Base-by-base conservation (phyloP, 2,888 invertebrate species). In the Himalopsyche anomala region DNA sequence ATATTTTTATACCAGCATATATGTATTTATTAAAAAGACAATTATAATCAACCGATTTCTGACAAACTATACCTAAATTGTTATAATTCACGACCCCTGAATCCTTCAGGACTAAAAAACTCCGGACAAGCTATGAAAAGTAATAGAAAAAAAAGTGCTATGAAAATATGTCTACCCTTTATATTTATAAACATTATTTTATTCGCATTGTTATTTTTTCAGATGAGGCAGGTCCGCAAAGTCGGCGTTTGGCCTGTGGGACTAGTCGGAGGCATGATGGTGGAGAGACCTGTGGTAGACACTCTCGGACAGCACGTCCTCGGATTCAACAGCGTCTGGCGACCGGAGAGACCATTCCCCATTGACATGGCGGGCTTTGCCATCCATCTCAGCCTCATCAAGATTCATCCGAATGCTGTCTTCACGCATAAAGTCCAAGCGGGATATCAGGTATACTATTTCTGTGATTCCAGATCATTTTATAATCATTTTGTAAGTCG, bases 311-410 rank as follows among this genome's bases (percentile, higher is more conserved):
- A 92, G 88, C 86, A 89, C 62, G 93, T 95, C 0, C 90, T 91
- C 15, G 94, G 93, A 0, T 95, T 92, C 90, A 95, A 94, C 90
- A 96, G 96, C 0, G 96, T 95, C 0, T 99, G 98, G 97, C 96
- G 96, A 90, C 96, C 98, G 0, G 96, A 97, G 89, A 93, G 99
- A 87, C 96, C 97, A 0, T 99, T 99, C 93, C 98, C 99, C 0
- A 95, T 99, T 56, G 99, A 99, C 90, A 99, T 99, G 99, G 99
- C 99, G 0, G 99, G 98, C 0, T 99, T 99, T 90, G 98, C 97
- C 9, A 96, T 98, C 69, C 97, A 97, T 90, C 92, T 97, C 2
- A 95, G 95, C 28, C 91, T 97, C 85, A 94, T 98, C 80, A 91
- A 96, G 5, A 93, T 95, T 28, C 94, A 95, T 89, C 95, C 96